phyloP scores from a whole-genome alignment of 2,113 vertebrate genomes.

The Triplophysa siluroides region DNA sequence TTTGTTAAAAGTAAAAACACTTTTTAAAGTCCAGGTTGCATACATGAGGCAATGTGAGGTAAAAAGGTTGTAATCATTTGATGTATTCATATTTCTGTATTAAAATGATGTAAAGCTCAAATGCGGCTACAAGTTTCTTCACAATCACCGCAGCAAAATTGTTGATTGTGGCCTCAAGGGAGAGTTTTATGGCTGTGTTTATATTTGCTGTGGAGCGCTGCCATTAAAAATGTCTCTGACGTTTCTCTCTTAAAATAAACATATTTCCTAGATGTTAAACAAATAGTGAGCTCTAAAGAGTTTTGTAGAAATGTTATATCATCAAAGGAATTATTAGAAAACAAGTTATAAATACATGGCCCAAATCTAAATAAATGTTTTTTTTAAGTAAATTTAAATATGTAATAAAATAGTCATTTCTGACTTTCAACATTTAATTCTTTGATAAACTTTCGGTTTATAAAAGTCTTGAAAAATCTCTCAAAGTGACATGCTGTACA shows the following conservation, averaged over 20 bases:
- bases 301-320: slow-evolving; percentile 4
- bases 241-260: slow-evolving; percentile 74
- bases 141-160: slow-evolving; percentile 45
- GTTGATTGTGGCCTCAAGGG: slow-evolving; percentile 66
- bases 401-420: not conserved
- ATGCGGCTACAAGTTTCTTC: slow-evolving; percentile 40
- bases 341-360: not conserved
- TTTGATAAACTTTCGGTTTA: no score
- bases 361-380: not conserved
- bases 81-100: slow-evolving; percentile 40
- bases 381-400: not conserved
- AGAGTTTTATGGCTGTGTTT: slow-evolving; percentile 74
- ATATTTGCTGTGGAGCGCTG: slow-evolving; percentile 69
- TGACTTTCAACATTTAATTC: not conserved
- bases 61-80: slow-evolving; percentile 23
- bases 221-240: slow-evolving; percentile 65
- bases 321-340: slow-evolving; percentile 1
- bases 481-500: not conserved
- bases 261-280: slow-evolving; percentile 52
- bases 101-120: slow-evolving; percentile 41
- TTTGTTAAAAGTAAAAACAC: no score
- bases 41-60: not conserved
- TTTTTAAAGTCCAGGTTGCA: no score
- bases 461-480: no score
- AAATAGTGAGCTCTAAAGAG: slow-evolving; percentile 37